Evolutionary conservation across 1,140 invertebrate species (phyloP).

Genomic region (Marisa cornuarietis): DNA sequence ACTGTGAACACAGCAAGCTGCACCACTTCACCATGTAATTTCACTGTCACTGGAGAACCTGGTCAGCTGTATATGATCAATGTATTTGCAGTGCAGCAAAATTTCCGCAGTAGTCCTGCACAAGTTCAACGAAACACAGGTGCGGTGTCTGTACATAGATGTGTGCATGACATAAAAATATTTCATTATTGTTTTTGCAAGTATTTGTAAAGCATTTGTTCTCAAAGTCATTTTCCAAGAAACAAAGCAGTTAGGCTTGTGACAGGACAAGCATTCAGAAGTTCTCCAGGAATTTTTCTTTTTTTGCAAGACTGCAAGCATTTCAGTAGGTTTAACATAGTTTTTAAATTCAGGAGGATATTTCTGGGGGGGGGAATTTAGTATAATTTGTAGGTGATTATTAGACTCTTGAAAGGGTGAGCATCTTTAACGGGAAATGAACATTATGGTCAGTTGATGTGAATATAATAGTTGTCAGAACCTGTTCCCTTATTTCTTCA

Average conservation of each 20-base stretch:
- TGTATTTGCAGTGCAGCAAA: constrained; percentile 33
- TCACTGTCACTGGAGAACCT: constrained; percentile 28
- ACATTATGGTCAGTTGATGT: too few species aligned
- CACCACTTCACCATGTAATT: constrained; percentile 27
- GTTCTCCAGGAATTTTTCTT: background rate
- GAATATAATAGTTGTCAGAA: too few species aligned
- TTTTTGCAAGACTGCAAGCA: background rate
- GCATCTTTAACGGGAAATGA: too few species aligned
- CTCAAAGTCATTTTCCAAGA: background rate
- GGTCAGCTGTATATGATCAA: constrained; percentile 29
- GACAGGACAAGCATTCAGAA: too few species aligned
- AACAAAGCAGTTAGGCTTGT: background rate
- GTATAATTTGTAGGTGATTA: too few species aligned
- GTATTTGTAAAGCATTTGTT: background rate
- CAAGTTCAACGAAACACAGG: constrained; percentile 35
- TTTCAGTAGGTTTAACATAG: background rate
- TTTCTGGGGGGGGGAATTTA: too few species aligned
- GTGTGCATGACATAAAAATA: background rate
- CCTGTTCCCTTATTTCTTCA: too few species aligned
- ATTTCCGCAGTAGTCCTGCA: constrained; percentile 30
- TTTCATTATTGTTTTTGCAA: background rate
- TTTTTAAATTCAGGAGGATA: too few species aligned
- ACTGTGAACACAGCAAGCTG: constrained; percentile 1
- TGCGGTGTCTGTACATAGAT: background rate
- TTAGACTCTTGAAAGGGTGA: too few species aligned